A percentile compares a stretch with the other conserved stretches of the same genome.
phyloP scores from a whole-genome alignment of 2,113 vertebrate genomes.

The Otis tarda region DNA sequence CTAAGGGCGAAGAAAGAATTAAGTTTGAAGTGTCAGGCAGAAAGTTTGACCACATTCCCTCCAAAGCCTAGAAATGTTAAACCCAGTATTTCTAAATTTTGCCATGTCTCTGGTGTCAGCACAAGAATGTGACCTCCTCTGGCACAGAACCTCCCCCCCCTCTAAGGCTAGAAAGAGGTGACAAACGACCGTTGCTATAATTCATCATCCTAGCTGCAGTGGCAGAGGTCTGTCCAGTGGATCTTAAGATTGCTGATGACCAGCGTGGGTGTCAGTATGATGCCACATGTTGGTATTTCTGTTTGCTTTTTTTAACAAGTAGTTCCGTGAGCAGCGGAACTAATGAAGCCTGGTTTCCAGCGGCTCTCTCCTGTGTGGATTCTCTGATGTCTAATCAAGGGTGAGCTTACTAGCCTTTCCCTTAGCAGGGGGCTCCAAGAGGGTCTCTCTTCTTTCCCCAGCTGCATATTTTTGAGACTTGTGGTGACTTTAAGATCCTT shows the following conservation, averaged over 20 bases:
- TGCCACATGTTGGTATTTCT: constrained; percentile 62
- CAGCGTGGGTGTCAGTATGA: constrained; percentile 23
- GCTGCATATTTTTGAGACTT: neutral
- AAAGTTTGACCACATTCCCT: constrained; percentile 45
- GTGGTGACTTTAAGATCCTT: neutral
- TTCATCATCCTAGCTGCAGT: neutral
- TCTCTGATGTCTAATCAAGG: constrained; percentile 69
- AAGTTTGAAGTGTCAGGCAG: neutral
- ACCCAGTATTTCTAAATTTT: neutral
- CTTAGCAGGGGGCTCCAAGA: constrained; percentile 24
- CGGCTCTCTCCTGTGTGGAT: constrained; percentile 66
- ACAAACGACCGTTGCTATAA: neutral
- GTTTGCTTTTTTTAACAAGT: constrained; percentile 65
- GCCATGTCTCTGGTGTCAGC: neutral
- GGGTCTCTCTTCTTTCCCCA: constrained; percentile 42
- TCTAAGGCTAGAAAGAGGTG: neutral
- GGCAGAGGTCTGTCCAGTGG: constrained; percentile 18
- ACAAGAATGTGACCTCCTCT: neutral
- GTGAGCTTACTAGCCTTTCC: constrained; percentile 62
- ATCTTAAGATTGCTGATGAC: constrained; percentile 54
- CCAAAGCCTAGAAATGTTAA: constrained; percentile 42
- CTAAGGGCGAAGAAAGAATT: neutral
- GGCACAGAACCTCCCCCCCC: constrained; percentile 32
- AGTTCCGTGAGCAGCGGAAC: constrained; percentile 63
- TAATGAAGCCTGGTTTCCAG: constrained; percentile 68